phyloP scores from a whole-genome alignment of 2,113 vertebrate genomes.

The Zootoca vivipara region DNA sequence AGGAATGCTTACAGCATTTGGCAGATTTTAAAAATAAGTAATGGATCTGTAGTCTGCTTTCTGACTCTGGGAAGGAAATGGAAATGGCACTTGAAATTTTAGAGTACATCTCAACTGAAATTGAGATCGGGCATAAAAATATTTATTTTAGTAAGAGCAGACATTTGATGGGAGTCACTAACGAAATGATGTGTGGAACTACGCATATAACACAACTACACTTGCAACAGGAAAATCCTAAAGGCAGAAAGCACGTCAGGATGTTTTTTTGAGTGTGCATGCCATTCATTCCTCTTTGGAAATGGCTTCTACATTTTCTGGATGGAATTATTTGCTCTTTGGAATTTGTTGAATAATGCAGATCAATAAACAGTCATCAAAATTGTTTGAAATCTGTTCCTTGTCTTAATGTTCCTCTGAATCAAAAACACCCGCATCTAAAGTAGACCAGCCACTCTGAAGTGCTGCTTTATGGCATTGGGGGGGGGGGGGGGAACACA shows the following conservation, averaged over 20 bases:
- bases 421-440: slow-evolving; percentile 11
- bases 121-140: neutral
- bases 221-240: neutral
- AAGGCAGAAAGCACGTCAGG: neutral
- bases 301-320: neutral
- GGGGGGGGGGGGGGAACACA: neutral
- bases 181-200: neutral
- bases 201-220: neutral
- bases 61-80: neutral
- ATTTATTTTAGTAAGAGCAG: neutral
- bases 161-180: neutral
- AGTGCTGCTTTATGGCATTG: fast-evolving
- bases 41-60: neutral
- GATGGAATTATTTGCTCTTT: neutral
- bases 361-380: neutral
- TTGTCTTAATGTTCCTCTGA: slow-evolving; percentile 4
- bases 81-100: neutral
- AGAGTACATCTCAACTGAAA: neutral
- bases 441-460: neutral
- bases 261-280: neutral
- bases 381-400: neutral
- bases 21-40: neutral
- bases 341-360: neutral
- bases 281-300: neutral
- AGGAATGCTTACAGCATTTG: neutral